Percentiles rank a stretch among this genome's conserved stretches.
These are phyloP conservation scores for Spinus olivaceus DNA, from an alignment of 2,797 vertebrate species.

Conservation along the genomic window DNA sequence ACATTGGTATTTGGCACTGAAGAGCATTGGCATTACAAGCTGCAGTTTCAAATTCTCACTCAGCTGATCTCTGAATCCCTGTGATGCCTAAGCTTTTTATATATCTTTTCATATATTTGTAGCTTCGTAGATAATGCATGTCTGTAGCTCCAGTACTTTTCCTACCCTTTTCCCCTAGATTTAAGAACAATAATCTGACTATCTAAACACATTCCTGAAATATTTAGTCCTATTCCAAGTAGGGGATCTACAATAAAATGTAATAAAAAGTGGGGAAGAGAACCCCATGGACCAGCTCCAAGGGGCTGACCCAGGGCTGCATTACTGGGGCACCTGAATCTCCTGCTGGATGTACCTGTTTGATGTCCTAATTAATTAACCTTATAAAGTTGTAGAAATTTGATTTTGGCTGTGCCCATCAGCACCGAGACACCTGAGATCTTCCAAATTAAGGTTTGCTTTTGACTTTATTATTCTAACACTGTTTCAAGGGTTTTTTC, in stretches of 20 bases:
- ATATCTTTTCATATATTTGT: neutral
- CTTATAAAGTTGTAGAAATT: neutral
- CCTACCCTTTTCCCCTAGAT: neutral
- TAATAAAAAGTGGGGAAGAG: neutral
- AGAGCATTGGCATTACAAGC: neutral
- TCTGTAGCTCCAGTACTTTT: neutral
- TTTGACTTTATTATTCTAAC: neutral
- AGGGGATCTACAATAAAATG: neutral
- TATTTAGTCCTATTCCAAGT: neutral
- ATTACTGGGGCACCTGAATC: neutral
- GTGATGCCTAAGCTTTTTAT: neutral
- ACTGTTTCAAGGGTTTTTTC: neutral
- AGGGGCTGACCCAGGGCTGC: no score
- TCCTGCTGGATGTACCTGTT: neutral
- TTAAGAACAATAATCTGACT: neutral
- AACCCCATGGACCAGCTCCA: neutral
- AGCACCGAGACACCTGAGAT: rapidly evolving
- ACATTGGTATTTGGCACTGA: neutral
- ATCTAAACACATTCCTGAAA: neutral
- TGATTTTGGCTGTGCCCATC: neutral
- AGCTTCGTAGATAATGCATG: neutral
- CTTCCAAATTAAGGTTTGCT: neutral
- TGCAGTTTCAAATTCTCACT: neutral
- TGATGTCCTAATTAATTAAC: neutral
- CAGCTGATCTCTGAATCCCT: neutral